Conservation (phyloP, 92 coral and sea anemone genomes). For the Actinernus sp. region DNA sequence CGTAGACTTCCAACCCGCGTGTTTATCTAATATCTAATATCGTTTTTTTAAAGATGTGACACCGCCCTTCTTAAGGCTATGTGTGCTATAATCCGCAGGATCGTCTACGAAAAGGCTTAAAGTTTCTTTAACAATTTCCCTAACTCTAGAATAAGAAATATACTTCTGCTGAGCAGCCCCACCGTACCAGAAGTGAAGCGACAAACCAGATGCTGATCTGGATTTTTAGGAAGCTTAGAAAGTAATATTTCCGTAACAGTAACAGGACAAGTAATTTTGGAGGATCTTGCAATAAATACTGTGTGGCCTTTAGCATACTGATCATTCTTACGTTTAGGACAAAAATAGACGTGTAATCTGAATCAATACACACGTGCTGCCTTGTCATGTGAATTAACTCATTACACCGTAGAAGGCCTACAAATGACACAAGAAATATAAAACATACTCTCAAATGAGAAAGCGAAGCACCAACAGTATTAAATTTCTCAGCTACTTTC, state of each 20-base stretch:
- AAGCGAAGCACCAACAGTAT: slow-evolving; percentile 12
- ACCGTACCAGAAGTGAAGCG: slow-evolving; percentile 1
- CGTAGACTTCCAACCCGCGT: slow-evolving; percentile 32
- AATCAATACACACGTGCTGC: slow-evolving; percentile 2
- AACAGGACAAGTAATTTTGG: too few species aligned
- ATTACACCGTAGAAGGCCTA: slow-evolving; percentile 19
- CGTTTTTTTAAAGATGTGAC: slow-evolving; percentile 20
- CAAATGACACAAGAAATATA: slow-evolving; percentile 16
- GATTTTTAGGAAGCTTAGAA: background rate
- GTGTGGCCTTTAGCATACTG: slow-evolving; percentile 17
- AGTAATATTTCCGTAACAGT: slow-evolving; percentile 13
- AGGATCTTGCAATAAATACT: background rate
- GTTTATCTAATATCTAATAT: slow-evolving; percentile 10
- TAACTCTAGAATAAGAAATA: slow-evolving; percentile 26
- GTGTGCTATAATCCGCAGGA: slow-evolving; percentile 30
- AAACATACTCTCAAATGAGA: slow-evolving; percentile 26
- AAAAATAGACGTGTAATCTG: slow-evolving; percentile 19
- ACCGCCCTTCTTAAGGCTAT: slow-evolving; percentile 39
- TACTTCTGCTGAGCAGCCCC: slow-evolving; percentile 1
- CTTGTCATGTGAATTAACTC: slow-evolving; percentile 5
- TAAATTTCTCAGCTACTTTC: background rate
- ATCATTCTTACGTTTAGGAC: slow-evolving; percentile 25
- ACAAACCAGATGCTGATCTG: slow-evolving; percentile 14
- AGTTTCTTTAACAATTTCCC: slow-evolving; percentile 34
- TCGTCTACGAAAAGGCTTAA: slow-evolving; percentile 7